These are phyloP conservation scores for Norana najaformis DNA, from an alignment of 2,888 invertebrate species.

Conservation along the genomic window DNA sequence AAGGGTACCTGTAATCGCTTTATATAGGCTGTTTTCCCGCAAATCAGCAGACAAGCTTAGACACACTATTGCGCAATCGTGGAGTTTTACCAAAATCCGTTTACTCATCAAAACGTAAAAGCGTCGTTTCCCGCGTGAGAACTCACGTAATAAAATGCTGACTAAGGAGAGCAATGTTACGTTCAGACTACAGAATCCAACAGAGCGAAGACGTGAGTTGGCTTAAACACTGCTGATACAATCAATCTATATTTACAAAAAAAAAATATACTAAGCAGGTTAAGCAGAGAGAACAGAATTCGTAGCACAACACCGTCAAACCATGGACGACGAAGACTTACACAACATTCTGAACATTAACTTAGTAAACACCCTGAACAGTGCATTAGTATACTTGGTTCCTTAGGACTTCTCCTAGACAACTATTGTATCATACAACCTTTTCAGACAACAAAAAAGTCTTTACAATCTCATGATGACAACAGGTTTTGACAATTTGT, in stretches of 20 bases:
- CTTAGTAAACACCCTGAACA: not conserved
- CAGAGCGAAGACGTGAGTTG: not conserved
- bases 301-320: conserved; percentile 13
- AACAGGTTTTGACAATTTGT: not conserved
- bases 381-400: not conserved
- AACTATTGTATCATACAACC: conserved; percentile 9
- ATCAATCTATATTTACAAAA: too few species aligned
- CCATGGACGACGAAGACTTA: not conserved
- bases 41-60: too few species aligned
- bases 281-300: conserved; percentile 1
- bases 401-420: not conserved
- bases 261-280: not conserved
- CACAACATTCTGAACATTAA: conserved; percentile 2
- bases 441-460: not conserved
- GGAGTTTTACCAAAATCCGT: too few species aligned
- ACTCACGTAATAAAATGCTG: too few species aligned
- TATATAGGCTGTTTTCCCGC: too few species aligned
- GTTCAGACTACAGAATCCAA: too few species aligned
- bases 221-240: conserved; percentile 10
- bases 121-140: too few species aligned
- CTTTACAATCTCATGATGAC: too few species aligned
- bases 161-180: too few species aligned
- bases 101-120: too few species aligned
- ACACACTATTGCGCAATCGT: too few species aligned
- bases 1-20: too few species aligned